Percentiles rank a stretch among this genome's conserved stretches.
Conservation (phyloP, 2,888 invertebrate species). For the Heliconius sara region DNA sequence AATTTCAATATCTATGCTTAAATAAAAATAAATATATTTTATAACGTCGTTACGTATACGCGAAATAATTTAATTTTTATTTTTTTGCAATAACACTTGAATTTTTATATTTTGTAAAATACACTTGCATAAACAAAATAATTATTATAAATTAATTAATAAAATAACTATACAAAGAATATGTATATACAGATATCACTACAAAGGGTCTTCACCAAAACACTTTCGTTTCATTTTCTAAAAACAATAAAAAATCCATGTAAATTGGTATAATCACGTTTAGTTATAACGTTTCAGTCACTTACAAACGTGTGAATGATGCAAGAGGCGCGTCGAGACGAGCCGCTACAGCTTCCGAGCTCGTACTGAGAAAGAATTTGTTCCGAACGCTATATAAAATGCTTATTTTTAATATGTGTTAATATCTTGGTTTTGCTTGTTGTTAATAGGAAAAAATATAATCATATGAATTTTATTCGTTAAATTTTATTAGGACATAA, state of each 20-base stretch:
- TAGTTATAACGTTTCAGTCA: slow-evolving; percentile 6
- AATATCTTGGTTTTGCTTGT: not conserved
- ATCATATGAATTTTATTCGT: not conserved
- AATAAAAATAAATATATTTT: not conserved
- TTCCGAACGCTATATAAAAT: slow-evolving; percentile 13
- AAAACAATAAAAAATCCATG: slow-evolving; percentile 7
- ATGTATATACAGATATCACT: not conserved
- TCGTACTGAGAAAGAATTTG: slow-evolving; percentile 13
- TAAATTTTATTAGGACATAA: not conserved
- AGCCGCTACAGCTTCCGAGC: slow-evolving; percentile 29
- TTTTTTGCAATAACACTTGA: not conserved
- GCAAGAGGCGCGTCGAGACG: slow-evolving; percentile 21
- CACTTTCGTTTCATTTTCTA: not conserved
- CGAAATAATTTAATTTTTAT: not conserved
- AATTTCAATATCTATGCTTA: not conserved
- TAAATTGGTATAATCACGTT: slow-evolving; percentile 4
- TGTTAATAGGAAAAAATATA: not conserved
- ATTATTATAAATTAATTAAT: not conserved
- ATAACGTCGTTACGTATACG: not conserved
- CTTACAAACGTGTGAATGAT: slow-evolving; percentile 33
- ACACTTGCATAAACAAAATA: not conserved
- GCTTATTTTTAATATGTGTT: not conserved
- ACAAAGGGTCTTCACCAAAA: not conserved
- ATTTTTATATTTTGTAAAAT: not conserved
- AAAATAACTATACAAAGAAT: not conserved